Evolutionary conservation across 2,113 vertebrate genomes (phyloP).

Genomic region (Cololabis saira): DNA sequence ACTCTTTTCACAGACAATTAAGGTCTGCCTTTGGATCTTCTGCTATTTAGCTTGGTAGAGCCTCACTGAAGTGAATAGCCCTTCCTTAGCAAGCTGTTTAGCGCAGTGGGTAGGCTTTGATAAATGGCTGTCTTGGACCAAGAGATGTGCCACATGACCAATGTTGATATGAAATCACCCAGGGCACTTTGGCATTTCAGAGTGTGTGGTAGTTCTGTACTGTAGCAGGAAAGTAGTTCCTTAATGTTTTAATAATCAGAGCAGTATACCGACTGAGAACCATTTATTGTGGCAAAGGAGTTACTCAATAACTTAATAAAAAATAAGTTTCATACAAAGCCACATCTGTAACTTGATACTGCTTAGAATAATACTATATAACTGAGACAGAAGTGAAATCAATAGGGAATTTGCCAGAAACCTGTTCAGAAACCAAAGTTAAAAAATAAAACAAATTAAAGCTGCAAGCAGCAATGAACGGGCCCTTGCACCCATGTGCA

Average conservation of each 20-base stretch:
- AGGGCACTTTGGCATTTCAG: constrained; percentile 54
- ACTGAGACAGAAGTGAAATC: no score
- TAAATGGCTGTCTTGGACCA: constrained; percentile 48
- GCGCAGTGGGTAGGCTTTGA: constrained; percentile 28
- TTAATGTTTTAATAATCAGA: constrained; percentile 16
- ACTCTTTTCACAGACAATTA: constrained; percentile 82
- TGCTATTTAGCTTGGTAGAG: constrained; percentile 55
- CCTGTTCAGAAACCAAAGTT: no score
- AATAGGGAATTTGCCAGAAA: neutral
- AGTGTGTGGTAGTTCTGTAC: constrained; percentile 45
- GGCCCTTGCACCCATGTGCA: no score
- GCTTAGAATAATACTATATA: no score
- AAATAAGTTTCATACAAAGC: neutral
- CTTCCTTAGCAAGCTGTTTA: constrained; percentile 48
- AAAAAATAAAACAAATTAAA: no score
- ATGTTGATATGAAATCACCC: constrained; percentile 54
- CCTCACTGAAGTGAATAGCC: constrained; percentile 52
- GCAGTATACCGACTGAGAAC: neutral
- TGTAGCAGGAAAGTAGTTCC: constrained; percentile 32
- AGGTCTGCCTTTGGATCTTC: constrained; percentile 62
- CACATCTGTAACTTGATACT: no score
- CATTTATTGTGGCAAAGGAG: neutral
- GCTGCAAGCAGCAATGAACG: no score
- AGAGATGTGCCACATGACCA: constrained; percentile 41
- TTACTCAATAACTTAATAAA: neutral